Percentiles rank a stretch among this genome's conserved stretches.
These are phyloP conservation scores for Gymnosoma rotundatum DNA, from an alignment of 2,888 invertebrate genomes.

Conservation along the genomic window DNA sequence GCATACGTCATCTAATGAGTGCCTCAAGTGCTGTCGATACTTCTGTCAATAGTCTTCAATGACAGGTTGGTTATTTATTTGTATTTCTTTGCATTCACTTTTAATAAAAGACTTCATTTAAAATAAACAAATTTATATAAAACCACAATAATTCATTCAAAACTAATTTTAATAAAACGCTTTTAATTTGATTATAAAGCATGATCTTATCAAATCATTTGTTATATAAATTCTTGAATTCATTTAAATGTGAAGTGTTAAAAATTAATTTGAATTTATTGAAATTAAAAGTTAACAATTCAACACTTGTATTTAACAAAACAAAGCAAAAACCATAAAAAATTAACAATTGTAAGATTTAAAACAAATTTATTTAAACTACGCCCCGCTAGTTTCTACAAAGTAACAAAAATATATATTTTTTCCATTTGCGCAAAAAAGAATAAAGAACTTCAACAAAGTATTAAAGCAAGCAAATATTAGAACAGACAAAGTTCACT, in stretches of 20 bases:
- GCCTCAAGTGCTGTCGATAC: no score
- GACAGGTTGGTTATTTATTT: no score
- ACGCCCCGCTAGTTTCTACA: constrained; percentile 20
- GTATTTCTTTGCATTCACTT: no score
- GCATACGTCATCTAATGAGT: no score
- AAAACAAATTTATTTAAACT: constrained; percentile 46
- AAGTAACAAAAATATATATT: neutral
- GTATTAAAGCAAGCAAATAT: neutral
- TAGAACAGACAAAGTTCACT: constrained; percentile 1
- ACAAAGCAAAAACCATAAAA: constrained; percentile 13
- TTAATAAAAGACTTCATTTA: no score
- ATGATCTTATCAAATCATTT: neutral
- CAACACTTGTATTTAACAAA: constrained; percentile 27
- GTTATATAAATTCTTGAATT: constrained; percentile 10
- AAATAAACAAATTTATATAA: no score
- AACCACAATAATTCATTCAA: no score
- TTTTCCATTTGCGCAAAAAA: constrained; percentile 5
- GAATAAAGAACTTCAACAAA: neutral
- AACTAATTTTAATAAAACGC: no score
- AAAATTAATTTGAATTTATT: constrained; percentile 22
- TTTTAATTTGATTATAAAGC: no score
- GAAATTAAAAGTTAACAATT: constrained; percentile 31
- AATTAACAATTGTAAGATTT: constrained; percentile 9
- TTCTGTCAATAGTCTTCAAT: no score
- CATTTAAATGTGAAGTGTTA: constrained; percentile 3